Conservation (phyloP, 2,797 vertebrate genomes). For the Melanotaenia maccullochi region DNA sequence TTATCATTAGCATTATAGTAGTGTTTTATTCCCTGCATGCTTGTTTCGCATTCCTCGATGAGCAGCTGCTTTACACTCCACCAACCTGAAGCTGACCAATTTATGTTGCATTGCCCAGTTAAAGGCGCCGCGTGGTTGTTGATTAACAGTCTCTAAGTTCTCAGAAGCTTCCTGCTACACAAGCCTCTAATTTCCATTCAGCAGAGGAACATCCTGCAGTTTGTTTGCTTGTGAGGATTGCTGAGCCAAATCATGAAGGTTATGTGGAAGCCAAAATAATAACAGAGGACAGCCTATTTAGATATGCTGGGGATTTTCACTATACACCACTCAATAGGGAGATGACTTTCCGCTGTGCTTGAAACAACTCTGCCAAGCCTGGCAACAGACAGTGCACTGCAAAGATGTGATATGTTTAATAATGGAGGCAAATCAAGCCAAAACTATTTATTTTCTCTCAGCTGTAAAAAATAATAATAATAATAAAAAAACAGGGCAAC, state of each 20-base stretch:
- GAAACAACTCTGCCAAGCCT: conserved; percentile 53
- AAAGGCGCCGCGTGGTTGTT: background rate
- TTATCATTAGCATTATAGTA: background rate
- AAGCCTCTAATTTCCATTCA: conserved; percentile 38
- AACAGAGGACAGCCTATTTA: conserved; percentile 61
- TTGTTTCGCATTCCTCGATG: too few relatives aligned
- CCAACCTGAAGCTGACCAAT: background rate
- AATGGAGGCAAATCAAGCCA: conserved; percentile 65
- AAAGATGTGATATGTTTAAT: conserved; percentile 73
- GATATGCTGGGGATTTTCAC: conserved; percentile 59
- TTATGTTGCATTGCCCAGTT: background rate
- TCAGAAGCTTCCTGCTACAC: conserved; percentile 29
- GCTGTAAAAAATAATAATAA: conserved; percentile 45
- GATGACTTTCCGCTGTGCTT: conserved; percentile 54
- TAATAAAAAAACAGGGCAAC: conserved; percentile 19
- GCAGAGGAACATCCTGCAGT: conserved; percentile 27
- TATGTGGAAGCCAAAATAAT: conserved; percentile 46
- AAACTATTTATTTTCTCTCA: conserved; percentile 28
- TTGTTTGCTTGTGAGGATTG: conserved; percentile 17
- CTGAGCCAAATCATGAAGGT: conserved; percentile 53
- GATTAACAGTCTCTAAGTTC: conserved; percentile 27
- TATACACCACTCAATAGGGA: conserved; percentile 50
- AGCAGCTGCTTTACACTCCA: too few relatives aligned
- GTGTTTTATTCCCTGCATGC: background rate
- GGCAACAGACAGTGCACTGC: conserved; percentile 66